Evolutionary conservation across 2,888 invertebrate species (phyloP), one percentile per base, ranked within the genome.

Genomic region (Drosophila fungiperda): DNA sequence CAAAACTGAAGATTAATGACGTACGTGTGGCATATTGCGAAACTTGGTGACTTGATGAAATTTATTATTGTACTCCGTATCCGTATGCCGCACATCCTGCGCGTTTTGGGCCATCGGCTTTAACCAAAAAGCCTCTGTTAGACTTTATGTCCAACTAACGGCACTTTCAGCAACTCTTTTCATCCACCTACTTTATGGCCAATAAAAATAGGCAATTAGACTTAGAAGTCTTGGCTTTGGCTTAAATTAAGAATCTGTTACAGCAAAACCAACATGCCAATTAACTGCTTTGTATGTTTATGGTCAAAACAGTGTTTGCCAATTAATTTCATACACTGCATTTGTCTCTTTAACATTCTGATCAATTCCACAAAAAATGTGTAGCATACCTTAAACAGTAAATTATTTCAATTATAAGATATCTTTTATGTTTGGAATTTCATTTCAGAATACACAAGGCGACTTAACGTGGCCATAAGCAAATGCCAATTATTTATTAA

Each of bases 41-140:
- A 86, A 87, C 86, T 85, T 87, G 86, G 87, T 86, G 86, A 85
- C 85, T 86, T 86, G 86, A 87, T 86, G 87, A 86, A 86, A 86
- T 86, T 86, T 86, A 87, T 86, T 87, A 85, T 86, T 77, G 61
- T 64, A 73, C 68, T 64, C 52, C n/a, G 33, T 38, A 29, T 54
- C 29, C 29, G 29, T 29, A 40, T 54, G 52, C 23, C 36, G 58
- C 55, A 62, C 54, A 73, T 73, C 62, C 59, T 62, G 68, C 68
- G 62, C 32, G 54, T 15, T 42, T 58, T 36, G 48, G 58, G 58
- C 49, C 52, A 50, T 26, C 61, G 71, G 78, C 74, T 75, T 68
- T 71, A 71, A 71, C 64, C 64, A 40, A 68, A 63, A 67, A 68
- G 67, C 54, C 11, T 45, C 40, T 53, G 0, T 32, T 12, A 15